Conservation (phyloP, 2,113 vertebrate genomes). For the Blennius ocellaris region DNA sequence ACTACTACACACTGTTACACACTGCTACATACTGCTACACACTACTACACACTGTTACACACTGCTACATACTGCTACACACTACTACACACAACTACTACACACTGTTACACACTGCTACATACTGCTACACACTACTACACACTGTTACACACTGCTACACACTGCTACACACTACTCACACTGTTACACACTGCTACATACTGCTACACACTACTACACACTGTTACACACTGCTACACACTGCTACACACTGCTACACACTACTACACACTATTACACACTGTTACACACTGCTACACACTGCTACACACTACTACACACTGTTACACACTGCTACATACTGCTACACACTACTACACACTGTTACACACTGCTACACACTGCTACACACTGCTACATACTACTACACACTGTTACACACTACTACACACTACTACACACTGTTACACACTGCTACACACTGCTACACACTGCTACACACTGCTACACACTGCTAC, state of each 20-base stretch:
- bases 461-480: background rate
- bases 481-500: background rate
- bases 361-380: background rate
- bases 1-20: background rate
- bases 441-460: background rate
- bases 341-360: too few species aligned
- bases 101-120: background rate
- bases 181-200: background rate
- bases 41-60: background rate
- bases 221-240: background rate
- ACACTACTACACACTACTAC: too few species aligned
- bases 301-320: background rate
- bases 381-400: too few species aligned
- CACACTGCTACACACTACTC: too few species aligned
- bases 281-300: background rate
- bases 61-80: background rate
- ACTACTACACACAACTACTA: background rate
- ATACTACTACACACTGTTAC: background rate
- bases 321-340: background rate
- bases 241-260: too few species aligned
- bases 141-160: background rate
- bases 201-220: too few species aligned
- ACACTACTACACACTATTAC: too few species aligned
- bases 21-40: too few species aligned
- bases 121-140: too few species aligned